Conservation (phyloP, 2,113 vertebrate genomes). For the Micromys minutus region DNA sequence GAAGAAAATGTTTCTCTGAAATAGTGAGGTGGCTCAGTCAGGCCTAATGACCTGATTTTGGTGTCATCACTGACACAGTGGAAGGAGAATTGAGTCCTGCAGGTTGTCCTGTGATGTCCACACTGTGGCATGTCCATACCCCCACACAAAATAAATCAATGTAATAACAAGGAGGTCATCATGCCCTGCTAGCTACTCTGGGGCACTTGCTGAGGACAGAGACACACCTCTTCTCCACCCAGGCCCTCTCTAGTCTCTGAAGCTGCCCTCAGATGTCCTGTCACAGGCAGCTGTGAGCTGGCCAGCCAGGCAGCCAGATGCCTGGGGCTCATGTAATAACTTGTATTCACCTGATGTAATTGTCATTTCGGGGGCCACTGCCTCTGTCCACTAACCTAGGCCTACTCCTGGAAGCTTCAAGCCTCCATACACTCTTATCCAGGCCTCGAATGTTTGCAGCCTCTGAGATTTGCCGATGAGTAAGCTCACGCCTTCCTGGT, state of each 20-base stretch:
- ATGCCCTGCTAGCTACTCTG: accelerated
- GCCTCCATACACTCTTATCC: too few relatives aligned
- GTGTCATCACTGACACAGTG: not conserved
- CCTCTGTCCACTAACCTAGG: too few relatives aligned
- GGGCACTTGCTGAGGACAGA: accelerated
- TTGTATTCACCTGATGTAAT: too few relatives aligned
- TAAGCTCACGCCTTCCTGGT: too few relatives aligned
- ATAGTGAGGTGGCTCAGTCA: not conserved
- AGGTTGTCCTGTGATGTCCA: not conserved
- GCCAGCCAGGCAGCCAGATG: accelerated
- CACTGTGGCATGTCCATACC: too few relatives aligned
- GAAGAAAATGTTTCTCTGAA: not conserved
- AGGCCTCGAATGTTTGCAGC: too few relatives aligned
- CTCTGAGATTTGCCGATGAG: too few relatives aligned
- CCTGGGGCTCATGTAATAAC: not conserved
- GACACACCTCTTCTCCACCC: accelerated
- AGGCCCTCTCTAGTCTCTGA: not conserved
- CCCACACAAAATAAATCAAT: not conserved
- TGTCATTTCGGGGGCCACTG: too few relatives aligned
- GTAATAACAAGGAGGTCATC: not conserved
- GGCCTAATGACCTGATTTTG: not conserved
- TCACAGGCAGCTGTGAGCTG: accelerated
- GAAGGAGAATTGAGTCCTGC: not conserved
- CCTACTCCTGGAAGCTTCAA: too few relatives aligned
- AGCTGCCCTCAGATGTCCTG: accelerated